phyloP scores from a whole-genome alignment of 2,888 invertebrate genomes.

The Mamestra brassicae region DNA sequence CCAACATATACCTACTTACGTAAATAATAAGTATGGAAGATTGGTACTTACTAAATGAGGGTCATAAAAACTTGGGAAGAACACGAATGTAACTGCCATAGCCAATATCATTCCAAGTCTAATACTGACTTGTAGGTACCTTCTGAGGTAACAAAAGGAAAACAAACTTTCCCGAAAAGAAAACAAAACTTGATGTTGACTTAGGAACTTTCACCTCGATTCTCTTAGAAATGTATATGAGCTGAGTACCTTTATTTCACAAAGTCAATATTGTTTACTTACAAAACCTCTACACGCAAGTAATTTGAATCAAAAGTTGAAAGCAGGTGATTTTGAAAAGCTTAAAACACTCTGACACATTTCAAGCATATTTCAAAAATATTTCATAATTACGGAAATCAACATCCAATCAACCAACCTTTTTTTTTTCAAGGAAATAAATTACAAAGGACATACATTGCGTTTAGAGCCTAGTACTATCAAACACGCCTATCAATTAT shows the following conservation, averaged over 20 bases:
- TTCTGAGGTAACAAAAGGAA: constrained; percentile 55
- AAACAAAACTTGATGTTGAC: constrained; percentile 60
- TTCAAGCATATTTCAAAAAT: not conserved
- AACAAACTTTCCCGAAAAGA: constrained; percentile 62
- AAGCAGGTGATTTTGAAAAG: not conserved
- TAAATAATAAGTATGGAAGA: constrained; percentile 20
- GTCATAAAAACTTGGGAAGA: constrained; percentile 46
- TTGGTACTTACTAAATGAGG: constrained; percentile 44
- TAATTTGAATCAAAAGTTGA: constrained; percentile 24
- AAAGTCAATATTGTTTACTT: constrained; percentile 46
- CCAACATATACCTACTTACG: constrained; percentile 1
- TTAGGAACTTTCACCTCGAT: constrained; percentile 61
- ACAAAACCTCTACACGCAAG: constrained; percentile 32
- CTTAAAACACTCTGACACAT: not conserved
- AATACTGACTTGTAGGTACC: constrained; percentile 36
- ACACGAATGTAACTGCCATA: constrained; percentile 38
- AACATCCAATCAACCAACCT: not conserved
- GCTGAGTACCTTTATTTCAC: constrained; percentile 25
- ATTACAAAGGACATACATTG: not conserved
- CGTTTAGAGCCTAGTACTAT: not conserved
- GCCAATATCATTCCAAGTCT: constrained; percentile 40
- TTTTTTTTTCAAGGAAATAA: no score
- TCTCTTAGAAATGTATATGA: constrained; percentile 58
- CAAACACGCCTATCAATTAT: constrained; percentile 35
- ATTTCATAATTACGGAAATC: not conserved